These are phyloP conservation scores for Hydrolagus affinis DNA, from an alignment of 2,113 vertebrate genomes.

Conservation along the genomic window DNA sequence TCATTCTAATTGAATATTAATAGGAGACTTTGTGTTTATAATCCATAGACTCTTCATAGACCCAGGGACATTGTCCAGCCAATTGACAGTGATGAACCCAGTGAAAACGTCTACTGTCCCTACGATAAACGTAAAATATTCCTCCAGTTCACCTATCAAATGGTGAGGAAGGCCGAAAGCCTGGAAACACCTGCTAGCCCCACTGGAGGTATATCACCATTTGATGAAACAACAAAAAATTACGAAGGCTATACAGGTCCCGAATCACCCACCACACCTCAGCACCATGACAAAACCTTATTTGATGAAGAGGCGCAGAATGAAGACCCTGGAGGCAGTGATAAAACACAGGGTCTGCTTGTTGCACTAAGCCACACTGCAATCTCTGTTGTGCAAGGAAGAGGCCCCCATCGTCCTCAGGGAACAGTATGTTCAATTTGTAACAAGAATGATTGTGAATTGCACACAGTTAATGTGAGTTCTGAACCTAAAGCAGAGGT, in stretches of 20 bases:
- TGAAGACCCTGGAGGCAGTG: too few relatives aligned
- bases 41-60: background rate
- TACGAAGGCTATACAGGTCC: too few relatives aligned
- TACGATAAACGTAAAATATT: background rate
- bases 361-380: slow-evolving; percentile 49
- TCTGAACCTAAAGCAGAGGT: slow-evolving; percentile 36
- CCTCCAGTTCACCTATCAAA: background rate
- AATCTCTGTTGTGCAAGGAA: slow-evolving; percentile 45
- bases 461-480: slow-evolving; percentile 46
- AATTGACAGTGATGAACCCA: too few relatives aligned
- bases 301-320: background rate
- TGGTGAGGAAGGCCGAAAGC: background rate
- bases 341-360: slow-evolving; percentile 36
- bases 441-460: slow-evolving; percentile 37
- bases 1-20: background rate
- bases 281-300: background rate
- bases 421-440: slow-evolving; percentile 37
- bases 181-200: background rate
- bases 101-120: background rate
- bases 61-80: background rate
- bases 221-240: background rate
- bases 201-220: too few relatives aligned
- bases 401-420: slow-evolving; percentile 38
- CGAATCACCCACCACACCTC: background rate
- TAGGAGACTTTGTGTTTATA: background rate